Percentiles rank a stretch among this genome's conserved stretches.
phyloP scores from a whole-genome alignment of 2,888 invertebrate species.

The Strigamia transsilvanica region DNA sequence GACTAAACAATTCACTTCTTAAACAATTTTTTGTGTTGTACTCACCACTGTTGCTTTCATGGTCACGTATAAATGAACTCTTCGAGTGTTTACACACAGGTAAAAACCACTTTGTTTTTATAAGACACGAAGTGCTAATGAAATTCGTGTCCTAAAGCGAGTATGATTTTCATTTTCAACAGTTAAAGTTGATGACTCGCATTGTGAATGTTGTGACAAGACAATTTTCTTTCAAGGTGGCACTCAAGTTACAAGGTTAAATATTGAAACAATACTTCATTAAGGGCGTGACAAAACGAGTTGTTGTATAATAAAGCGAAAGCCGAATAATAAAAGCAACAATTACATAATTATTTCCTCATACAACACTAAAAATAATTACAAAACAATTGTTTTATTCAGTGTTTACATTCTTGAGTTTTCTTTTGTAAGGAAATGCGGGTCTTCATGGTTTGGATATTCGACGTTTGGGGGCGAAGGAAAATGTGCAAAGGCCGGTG shows the following conservation, averaged over 20 bases:
- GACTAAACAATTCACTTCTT: background rate
- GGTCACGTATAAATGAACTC: background rate
- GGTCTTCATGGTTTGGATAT: background rate
- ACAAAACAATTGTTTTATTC: background rate
- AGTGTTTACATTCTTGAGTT: background rate
- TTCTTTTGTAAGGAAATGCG: background rate
- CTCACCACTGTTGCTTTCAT: constrained; percentile 7
- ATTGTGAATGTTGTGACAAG: background rate
- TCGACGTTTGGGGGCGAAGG: background rate
- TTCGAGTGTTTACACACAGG: background rate
- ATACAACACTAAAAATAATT: background rate
- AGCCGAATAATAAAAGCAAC: background rate
- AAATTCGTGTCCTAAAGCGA: constrained; percentile 8
- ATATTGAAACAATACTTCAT: constrained; percentile 24
- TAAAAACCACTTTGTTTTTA: background rate
- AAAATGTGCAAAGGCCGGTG: too few species aligned
- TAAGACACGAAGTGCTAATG: background rate
- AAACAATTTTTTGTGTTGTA: background rate
- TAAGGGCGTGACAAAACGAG: background rate
- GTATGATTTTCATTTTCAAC: background rate
- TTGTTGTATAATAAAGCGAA: background rate
- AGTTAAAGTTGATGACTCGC: background rate
- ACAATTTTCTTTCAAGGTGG: constrained; percentile 12
- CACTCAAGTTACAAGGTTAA: background rate
- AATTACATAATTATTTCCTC: background rate